Evolutionary conservation across 2,113 vertebrate species (phyloP), one percentile per base, ranked within the genome.

Genomic region (Fulmarus glacialis): DNA sequence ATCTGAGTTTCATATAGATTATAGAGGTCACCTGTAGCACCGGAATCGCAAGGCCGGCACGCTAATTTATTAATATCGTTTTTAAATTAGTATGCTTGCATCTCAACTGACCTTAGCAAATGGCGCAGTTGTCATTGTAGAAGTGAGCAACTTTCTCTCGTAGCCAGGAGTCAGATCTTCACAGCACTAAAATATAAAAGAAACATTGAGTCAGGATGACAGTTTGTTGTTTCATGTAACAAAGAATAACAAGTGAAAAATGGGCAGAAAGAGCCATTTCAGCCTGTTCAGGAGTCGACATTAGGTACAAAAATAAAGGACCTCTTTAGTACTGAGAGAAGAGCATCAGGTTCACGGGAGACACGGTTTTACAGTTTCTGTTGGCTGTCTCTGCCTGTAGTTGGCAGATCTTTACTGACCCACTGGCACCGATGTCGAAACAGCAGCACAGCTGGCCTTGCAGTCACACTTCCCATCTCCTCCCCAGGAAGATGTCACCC

Each of bases 111-210:
- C 95, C 83, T 82, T 86, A 93, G 73, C 73, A 79, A 85, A 36
- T 1, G 26, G 89, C 4, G 4, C 26, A 5, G 40, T 60, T 85
- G 53, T 90, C 55, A 24, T 62, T 0, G 1, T 6, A 42, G 70
- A 95, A 91, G 73, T 77, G 92, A 96, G 77, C 82, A 89, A 67
- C 83, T 87, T 86, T 24, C 30, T 90, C 79, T 78, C 2, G 3
- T 59, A 86, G 82, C 86, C 91, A 82, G 67, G 56, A 92, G 63
- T 93, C 72, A 90, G 64, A 84, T 93, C 90, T 94, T 92, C 68
- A 59, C 66, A 63, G 63, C 21, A 14, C 75, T 92, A 59, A 91
- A 89, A 81, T 59, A 75, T 1, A 55, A 43, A 50, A 40, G 52
- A 92, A 96, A 84, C 12, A 2, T 2, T 82, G 68, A 97, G 68